Evolutionary conservation across 2,113 vertebrate species (phyloP).

Genomic region (Limnothrissa miodon): DNA sequence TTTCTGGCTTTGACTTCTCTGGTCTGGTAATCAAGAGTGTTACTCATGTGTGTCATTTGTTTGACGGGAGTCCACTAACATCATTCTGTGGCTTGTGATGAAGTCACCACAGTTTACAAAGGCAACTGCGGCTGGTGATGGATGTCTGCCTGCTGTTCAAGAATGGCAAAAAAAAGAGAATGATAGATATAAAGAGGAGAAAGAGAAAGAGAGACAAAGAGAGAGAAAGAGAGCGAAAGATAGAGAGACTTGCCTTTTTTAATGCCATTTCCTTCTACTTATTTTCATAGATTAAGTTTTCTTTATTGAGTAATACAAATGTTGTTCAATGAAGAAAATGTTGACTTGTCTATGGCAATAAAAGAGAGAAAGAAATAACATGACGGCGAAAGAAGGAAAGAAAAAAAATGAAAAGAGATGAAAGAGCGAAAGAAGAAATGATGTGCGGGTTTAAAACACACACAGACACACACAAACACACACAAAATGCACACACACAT

Average conservation of each 20-base stretch:
- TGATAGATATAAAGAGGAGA: background rate
- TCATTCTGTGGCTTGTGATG: background rate
- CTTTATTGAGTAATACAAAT: background rate
- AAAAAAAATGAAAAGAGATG: background rate
- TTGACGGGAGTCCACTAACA: background rate
- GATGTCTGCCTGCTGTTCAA: background rate
- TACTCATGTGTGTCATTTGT: background rate
- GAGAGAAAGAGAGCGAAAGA: background rate
- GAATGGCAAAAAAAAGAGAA: background rate
- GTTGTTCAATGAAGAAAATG: background rate
- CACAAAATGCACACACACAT: background rate
- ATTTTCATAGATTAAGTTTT: background rate
- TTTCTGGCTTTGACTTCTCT: background rate
- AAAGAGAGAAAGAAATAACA: background rate
- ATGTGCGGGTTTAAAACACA: conserved; percentile 7
- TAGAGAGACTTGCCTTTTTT: background rate
- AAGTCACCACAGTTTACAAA: background rate
- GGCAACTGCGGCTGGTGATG: background rate
- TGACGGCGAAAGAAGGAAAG: background rate
- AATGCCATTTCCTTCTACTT: background rate
- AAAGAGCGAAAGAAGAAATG: background rate
- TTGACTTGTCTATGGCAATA: background rate
- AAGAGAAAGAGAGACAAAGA: background rate
- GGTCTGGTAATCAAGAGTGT: background rate
- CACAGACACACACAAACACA: background rate